phyloP scores from a whole-genome alignment of 2,888 invertebrate genomes.

The Cyclophora punctaria region DNA sequence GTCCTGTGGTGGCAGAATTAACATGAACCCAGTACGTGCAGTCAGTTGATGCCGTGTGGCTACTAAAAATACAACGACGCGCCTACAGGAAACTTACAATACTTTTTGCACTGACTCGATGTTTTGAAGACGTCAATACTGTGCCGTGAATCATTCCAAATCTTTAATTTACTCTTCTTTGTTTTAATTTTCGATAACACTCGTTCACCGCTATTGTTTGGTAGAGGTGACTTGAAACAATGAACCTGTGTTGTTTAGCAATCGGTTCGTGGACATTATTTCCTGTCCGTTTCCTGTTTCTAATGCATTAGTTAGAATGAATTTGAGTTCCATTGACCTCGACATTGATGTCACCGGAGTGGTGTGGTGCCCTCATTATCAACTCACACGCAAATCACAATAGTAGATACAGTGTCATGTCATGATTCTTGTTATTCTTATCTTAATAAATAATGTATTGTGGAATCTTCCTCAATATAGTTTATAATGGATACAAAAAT shows the following conservation, averaged over 20 bases:
- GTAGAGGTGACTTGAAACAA: slow-evolving; percentile 32
- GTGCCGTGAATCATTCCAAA: too few relatives aligned
- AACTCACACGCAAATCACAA: too few relatives aligned
- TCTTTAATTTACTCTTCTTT: not conserved
- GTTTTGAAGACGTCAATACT: too few relatives aligned
- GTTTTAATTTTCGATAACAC: slow-evolving; percentile 8
- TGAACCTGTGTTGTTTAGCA: slow-evolving; percentile 36
- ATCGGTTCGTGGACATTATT: slow-evolving; percentile 38
- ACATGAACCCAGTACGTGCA: slow-evolving; percentile 56
- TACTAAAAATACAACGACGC: slow-evolving; percentile 45
- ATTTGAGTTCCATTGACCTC: slow-evolving; percentile 40
- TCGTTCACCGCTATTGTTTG: slow-evolving; percentile 21
- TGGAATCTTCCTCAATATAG: too few relatives aligned
- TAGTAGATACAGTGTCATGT: too few relatives aligned
- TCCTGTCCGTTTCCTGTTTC: slow-evolving; percentile 55
- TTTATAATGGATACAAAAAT: too few relatives aligned
- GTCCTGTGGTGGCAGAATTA: slow-evolving; percentile 57
- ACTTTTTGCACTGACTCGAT: slow-evolving; percentile 3
- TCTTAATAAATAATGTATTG: too few relatives aligned
- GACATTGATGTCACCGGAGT: slow-evolving; percentile 18
- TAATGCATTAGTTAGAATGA: slow-evolving; percentile 30
- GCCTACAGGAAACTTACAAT: slow-evolving; percentile 3
- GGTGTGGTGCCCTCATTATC: slow-evolving; percentile 8
- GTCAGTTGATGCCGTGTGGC: slow-evolving; percentile 8
- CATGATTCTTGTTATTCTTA: too few relatives aligned